These are phyloP conservation scores for Oikopleura albicans DNA, from an alignment of 23 tunicate species.

Conservation along the genomic window DNA sequence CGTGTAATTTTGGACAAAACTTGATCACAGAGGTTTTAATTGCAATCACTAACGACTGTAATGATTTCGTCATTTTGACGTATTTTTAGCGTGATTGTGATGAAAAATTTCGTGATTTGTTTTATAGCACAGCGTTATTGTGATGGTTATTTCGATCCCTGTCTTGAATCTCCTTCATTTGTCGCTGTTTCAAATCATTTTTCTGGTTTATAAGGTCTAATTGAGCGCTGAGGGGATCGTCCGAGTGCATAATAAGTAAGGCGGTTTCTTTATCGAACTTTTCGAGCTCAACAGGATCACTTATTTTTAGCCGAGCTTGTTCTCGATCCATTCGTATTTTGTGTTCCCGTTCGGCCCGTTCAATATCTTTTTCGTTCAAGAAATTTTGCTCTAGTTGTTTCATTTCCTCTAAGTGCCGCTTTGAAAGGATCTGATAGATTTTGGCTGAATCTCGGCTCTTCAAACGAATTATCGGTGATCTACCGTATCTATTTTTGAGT, in stretches of 20 bases:
- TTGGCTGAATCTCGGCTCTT: not conserved
- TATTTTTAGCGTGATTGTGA: too few relatives aligned
- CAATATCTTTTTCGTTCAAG: not conserved
- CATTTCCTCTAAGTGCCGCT: not conserved
- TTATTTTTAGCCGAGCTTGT: not conserved
- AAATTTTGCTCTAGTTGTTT: not conserved
- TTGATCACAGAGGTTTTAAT: too few relatives aligned
- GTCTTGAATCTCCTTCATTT: conserved; percentile 13
- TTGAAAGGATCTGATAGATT: not conserved
- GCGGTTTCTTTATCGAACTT: not conserved
- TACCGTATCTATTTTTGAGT: too few relatives aligned
- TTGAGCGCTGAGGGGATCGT: not conserved
- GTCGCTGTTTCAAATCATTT: not conserved
- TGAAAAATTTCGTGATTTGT: too few relatives aligned
- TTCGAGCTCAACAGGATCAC: not conserved
- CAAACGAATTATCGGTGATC: too few relatives aligned
- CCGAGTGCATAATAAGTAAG: not conserved
- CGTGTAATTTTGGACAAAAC: too few relatives aligned
- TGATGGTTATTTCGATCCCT: not conserved
- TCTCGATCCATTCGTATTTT: not conserved
- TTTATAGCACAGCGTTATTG: too few relatives aligned
- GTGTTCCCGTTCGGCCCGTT: not conserved
- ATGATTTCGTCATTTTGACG: too few relatives aligned
- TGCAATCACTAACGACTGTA: too few relatives aligned
- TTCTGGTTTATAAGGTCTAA: not conserved